Conservation (phyloP, 2,797 vertebrate species). For the Valencia hispanica region DNA sequence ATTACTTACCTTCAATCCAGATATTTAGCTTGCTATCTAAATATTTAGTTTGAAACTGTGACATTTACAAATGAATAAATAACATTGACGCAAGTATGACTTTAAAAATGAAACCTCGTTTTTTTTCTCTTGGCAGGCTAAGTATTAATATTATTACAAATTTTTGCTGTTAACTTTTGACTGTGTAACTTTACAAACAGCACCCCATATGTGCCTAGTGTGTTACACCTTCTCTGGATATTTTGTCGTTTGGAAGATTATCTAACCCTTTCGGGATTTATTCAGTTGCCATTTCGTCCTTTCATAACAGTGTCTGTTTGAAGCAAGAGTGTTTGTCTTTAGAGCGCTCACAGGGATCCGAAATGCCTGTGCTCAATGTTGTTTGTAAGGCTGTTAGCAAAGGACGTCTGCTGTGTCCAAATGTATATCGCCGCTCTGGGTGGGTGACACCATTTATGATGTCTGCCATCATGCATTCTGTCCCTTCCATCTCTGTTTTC, state of each 20-base stretch:
- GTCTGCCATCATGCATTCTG: background rate
- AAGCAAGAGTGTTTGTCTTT: background rate
- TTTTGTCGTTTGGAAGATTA: background rate
- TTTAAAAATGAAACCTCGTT: too few species aligned
- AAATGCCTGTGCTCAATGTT: background rate
- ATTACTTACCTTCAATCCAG: too few species aligned
- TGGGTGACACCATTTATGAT: background rate
- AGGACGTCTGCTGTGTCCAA: background rate
- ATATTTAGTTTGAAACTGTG: too few species aligned
- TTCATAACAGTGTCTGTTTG: background rate
- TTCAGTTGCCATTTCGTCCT: background rate
- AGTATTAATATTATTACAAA: too few species aligned
- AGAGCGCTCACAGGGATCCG: background rate
- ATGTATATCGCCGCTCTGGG: background rate
- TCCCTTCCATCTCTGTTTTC: background rate
- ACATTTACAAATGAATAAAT: too few species aligned
- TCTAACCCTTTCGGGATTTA: background rate
- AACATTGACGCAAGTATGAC: too few species aligned
- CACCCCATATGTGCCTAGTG: too few species aligned
- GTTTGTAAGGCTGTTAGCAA: background rate
- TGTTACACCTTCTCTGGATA: background rate
- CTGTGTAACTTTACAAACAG: too few species aligned
- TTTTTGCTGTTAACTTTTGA: too few species aligned
- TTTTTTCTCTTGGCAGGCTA: too few species aligned
- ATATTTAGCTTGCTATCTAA: too few species aligned